These are phyloP conservation scores for Venustoraphidia nigricollis DNA, from an alignment of 2,888 invertebrate species.

Conservation along the genomic window DNA sequence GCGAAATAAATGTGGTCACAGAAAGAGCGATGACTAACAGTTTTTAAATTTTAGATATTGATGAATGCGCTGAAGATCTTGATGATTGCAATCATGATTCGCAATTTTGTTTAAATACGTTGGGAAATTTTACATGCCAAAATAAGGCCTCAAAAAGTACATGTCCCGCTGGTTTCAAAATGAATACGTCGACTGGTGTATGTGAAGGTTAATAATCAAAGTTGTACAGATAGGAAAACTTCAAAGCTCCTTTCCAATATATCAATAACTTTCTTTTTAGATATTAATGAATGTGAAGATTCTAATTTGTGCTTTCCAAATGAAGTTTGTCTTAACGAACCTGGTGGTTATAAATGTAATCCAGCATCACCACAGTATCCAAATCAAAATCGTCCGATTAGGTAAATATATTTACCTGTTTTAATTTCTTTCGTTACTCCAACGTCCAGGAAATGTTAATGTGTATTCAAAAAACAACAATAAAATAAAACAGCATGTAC, in stretches of 20 bases:
- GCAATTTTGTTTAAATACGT: constrained; percentile 54
- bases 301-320: constrained; percentile 38
- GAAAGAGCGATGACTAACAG: too few relatives aligned
- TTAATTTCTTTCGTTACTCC: too few relatives aligned
- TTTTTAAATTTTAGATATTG: constrained; percentile 39
- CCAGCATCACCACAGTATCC: neutral
- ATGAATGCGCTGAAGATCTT: constrained; percentile 49
- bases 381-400: too few relatives aligned
- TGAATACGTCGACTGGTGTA: constrained; percentile 32
- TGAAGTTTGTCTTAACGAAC: constrained; percentile 49
- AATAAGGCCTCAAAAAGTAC: constrained; percentile 42
- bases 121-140: constrained; percentile 53
- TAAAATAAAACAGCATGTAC: too few relatives aligned
- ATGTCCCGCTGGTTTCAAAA: constrained; percentile 49
- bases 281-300: constrained; percentile 62
- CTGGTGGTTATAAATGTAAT: constrained; percentile 48
- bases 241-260: neutral
- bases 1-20: too few relatives aligned
- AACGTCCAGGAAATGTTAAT: too few relatives aligned
- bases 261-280: constrained; percentile 25
- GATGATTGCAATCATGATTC: constrained; percentile 50
- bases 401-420: too few relatives aligned
- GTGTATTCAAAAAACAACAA: too few relatives aligned
- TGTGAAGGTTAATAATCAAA: constrained; percentile 35
- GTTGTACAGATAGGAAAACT: neutral